phyloP scores from a whole-genome alignment of 1,140 invertebrate species.

The Drosophila rufa region DNA sequence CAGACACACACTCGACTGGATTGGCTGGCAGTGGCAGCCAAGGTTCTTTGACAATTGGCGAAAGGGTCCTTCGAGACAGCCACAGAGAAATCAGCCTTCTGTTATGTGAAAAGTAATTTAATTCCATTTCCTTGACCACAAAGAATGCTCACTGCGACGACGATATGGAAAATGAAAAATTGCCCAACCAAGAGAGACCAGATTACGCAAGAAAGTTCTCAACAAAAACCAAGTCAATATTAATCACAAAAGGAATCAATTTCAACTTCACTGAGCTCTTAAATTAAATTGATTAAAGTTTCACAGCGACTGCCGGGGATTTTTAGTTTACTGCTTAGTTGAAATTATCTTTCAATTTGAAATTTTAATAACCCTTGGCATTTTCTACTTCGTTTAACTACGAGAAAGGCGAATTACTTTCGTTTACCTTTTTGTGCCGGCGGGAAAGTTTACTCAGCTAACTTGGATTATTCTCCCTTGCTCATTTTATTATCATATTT shows the following conservation, averaged over 20 bases:
- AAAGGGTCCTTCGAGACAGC: background rate
- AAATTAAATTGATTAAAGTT: constrained; percentile 21
- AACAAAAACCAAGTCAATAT: constrained; percentile 22
- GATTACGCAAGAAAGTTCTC: constrained; percentile 7
- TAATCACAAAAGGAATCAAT: constrained; percentile 6
- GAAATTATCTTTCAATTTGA: constrained; percentile 1
- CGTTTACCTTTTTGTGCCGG: constrained; percentile 24
- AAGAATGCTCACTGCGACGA: background rate
- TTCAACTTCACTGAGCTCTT: constrained; percentile 20
- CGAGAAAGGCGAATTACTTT: constrained; percentile 6
- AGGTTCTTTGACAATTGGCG: constrained; percentile 21
- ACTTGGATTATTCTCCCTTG: constrained; percentile 3
- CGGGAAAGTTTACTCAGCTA: constrained; percentile 20
- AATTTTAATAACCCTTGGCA: constrained; percentile 17
- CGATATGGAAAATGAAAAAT: constrained; percentile 12
- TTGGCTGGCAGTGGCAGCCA: constrained; percentile 18
- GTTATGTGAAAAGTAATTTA: constrained; percentile 37
- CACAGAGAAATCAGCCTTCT: constrained; percentile 5
- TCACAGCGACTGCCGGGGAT: background rate
- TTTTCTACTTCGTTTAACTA: constrained; percentile 19
- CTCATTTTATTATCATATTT: constrained; percentile 32
- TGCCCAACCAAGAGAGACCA: constrained; percentile 2
- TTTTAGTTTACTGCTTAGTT: background rate
- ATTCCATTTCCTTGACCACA: constrained; percentile 41
- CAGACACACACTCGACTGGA: constrained; percentile 31